Base-by-base conservation (phyloP, 1,140 invertebrate genomes). In the Thaumatotibia leucotreta region DNA sequence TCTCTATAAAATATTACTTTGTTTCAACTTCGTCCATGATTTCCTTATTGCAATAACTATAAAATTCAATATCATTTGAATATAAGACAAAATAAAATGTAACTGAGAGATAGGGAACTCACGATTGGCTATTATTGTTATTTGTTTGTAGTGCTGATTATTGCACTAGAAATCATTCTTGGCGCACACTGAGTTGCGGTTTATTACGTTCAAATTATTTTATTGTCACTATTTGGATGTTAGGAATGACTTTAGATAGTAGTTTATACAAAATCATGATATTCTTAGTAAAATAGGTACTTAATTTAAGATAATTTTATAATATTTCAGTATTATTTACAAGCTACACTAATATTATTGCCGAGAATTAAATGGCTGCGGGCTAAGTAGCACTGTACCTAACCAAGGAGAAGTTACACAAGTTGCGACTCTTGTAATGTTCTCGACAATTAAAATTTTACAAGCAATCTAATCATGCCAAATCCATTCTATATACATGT, bases 71-170 rank as follows among this genome's bases (percentile, higher is more conserved):
- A 75, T 58, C 2, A 14, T 33, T 31, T 22, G 9, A 45, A 20
- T 8, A 1, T 27, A 61, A 54, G 17, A n/a, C 33, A 9, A 33
- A 52, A 32, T 63, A 45, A 54, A 67, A 9, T 61, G 33, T 29
- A 29, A 63, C 33, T 50, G 63, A 29, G 29, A 74, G 73, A 74
- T 76, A 79, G 70, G 68, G 64, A 27, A 63, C 66, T 82, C 83
- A 83, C 78, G 83, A 79, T 73, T 74, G 45, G 76, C 79, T 79
- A 79, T 77, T 74, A 77, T 80, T 73, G 66, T 73, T 63, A 63
- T 63, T 78, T 83, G 78, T 83, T 84, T 80, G 75, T 75, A 69
- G 70, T 74, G 72, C 66, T 75, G 76, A 83, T 82, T 74, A 77
- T 71, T 71, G 68, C 54, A 35, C 45, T 62, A 65, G 54, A 22